Evolutionary conservation across 2,888 invertebrate genomes (phyloP), one percentile per base, ranked within the genome.

Genomic region (Patella ulyssiponensis): DNA sequence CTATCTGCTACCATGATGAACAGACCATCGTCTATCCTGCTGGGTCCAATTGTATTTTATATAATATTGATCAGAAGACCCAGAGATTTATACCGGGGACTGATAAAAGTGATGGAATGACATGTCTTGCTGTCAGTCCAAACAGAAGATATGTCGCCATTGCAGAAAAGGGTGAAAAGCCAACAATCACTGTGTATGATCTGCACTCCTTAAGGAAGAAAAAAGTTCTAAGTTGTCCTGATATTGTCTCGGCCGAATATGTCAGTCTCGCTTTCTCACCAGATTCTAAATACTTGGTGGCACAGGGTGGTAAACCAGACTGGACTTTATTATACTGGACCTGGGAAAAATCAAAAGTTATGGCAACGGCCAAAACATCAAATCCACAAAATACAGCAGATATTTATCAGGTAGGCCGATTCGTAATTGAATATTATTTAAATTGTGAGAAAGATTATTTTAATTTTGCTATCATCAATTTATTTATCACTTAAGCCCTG

Each of bases 251-350:
- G 0, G 93, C 92, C 77, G 95, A 94, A 87, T 95, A 95, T 88
- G 94, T 94, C 15, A 94, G 95, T 77, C 92, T 96, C 0, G 94
- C 94, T 52, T 97, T 98, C 87, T 95, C 96, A 0, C 94, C 93
- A 80, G 97, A 98, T 90, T 96, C 95, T 2, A 96, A 95, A 89
- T 95, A 95, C 83, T 90, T 98, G 15, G 94, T 95, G 1, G 94
- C 95, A 0, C 94, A 98, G 53, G 95, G 96, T 0, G 95, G 95
- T 3, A 95, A 95, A 80, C 96, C 97, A 0, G 97, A 97, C 90
- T 95, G 95, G 95, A 94, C 94, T 85, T 93, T 96, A 92, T 93
- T 96, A 88, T 94, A 95, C 92, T 96, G 96, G 93, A 95, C 95
- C 89, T 94, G 95, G 95, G 96, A 96, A 86, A 95, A 95, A 89